Conservation (phyloP, 2,888 invertebrate species). For the Ormia ochracea region DNA sequence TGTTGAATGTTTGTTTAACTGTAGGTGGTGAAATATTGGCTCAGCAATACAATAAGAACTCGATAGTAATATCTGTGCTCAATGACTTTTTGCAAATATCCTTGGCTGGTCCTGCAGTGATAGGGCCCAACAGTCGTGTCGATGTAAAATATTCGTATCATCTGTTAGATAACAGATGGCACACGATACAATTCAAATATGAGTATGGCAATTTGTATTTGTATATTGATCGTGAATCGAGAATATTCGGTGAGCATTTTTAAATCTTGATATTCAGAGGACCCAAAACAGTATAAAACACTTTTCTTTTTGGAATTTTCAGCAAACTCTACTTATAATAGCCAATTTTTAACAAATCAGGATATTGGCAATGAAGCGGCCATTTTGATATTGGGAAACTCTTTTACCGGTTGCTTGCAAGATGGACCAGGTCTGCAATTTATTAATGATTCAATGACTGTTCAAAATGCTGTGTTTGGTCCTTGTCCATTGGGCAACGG, state of each 20-base stretch:
- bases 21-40: constrained; percentile 84
- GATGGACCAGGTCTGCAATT: constrained; percentile 92
- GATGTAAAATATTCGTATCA: constrained; percentile 83
- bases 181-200: constrained; percentile 78
- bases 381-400: constrained; percentile 86
- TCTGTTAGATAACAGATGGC: constrained; percentile 89
- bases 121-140: constrained; percentile 79
- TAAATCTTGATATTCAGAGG: not conserved
- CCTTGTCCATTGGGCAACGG: constrained; percentile 85
- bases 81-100: constrained; percentile 80
- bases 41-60: constrained; percentile 82
- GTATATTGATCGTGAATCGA: constrained; percentile 75
- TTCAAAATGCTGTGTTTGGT: constrained; percentile 85
- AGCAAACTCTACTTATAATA: constrained; percentile 88
- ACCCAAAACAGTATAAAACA: not conserved
- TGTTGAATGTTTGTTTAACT: not conserved
- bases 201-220: constrained; percentile 76
- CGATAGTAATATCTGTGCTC: constrained; percentile 80
- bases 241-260: constrained; percentile 73
- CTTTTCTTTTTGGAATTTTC: constrained; percentile 52
- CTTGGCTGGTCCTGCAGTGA: constrained; percentile 76
- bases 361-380: constrained; percentile 85
- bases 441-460: constrained; percentile 81
- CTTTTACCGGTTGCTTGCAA: constrained; percentile 88
- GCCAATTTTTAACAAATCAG: constrained; percentile 84